Evolutionary conservation across 2,797 vertebrate species (phyloP).

Genomic region (Masticophis lateralis): DNA sequence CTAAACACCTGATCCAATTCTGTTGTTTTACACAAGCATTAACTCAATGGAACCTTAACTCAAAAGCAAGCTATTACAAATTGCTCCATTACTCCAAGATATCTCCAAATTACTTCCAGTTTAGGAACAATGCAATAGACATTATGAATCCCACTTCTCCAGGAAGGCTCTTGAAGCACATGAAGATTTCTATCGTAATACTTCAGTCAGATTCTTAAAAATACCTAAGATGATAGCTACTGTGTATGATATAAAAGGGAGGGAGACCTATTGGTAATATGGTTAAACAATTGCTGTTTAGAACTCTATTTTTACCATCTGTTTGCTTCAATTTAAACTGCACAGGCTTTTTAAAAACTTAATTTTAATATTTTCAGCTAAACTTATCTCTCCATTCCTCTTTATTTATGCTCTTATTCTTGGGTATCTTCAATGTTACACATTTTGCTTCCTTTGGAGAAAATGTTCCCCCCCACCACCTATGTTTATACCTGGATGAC

Average conservation of each 20-base stretch:
- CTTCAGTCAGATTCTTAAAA: not conserved
- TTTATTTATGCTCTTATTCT: not conserved
- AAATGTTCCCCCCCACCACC: not conserved
- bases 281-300: not conserved
- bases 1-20: not conserved
- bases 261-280: not conserved
- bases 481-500: not conserved
- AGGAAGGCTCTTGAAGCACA: not conserved
- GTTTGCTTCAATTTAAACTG: not conserved
- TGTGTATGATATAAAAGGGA: not conserved
- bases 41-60: not conserved
- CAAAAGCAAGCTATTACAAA: not conserved
- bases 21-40: not conserved
- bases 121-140: not conserved
- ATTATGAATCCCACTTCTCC: not conserved
- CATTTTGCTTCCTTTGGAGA: not conserved
- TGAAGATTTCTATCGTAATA: not conserved
- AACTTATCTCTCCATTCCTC: not conserved
- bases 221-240: not conserved
- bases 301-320: slow-evolving; percentile 1
- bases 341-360: not conserved
- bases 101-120: not conserved
- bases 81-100: not conserved
- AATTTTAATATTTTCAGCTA: not conserved
- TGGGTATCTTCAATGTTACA: not conserved